Evolutionary conservation across 2,113 vertebrate species (phyloP), one percentile per base, ranked within the genome.

Genomic region (Lophius piscatorius): DNA sequence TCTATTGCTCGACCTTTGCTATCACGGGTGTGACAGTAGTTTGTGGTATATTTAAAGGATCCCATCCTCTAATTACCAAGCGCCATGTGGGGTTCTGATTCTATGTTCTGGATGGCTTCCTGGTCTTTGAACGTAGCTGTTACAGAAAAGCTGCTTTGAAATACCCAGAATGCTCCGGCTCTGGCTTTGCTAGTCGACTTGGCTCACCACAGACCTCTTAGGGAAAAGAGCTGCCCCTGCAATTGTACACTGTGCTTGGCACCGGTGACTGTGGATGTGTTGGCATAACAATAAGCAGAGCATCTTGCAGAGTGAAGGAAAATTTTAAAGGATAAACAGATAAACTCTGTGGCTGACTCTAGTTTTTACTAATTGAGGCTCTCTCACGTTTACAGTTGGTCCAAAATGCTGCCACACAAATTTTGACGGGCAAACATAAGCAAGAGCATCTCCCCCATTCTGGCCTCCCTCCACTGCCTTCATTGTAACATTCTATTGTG

Each of bases 41-140:
- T 72, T 76, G 73, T 64, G 60, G 35, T 63, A 73, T 80, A 81
- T 87, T 84, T 84, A 83, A 60, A 75, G 66, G 69, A 64, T 76
- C 81, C 80, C 78, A 76, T 72, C 81, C 70, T 74, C 79, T 88
- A 90, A 91, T 89, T 90, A 90, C 61, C 46, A 33, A 55, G 63
- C 62, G 72, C 70, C 81, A 59, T 76, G 28, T 4, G 49, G 61
- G 49, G 41, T 78, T 90, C 90, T 90, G 85, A 90, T 88, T 78
- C 63, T 18, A 56, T 75, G 65, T 64, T 84, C 69, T 66, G 79
- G 72, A 81, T 70, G 62, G 61, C 57, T 67, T 83, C 70, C 70
- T 69, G 60, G 67, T 74, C 77, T 92, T 89, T 87, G 81, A 90
- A 90, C 74, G 78, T 69, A 78, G 57, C 63, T 65, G 72, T 64